Conservation (phyloP, 1,140 invertebrate species). For the Lutraria rhynchaena region DNA sequence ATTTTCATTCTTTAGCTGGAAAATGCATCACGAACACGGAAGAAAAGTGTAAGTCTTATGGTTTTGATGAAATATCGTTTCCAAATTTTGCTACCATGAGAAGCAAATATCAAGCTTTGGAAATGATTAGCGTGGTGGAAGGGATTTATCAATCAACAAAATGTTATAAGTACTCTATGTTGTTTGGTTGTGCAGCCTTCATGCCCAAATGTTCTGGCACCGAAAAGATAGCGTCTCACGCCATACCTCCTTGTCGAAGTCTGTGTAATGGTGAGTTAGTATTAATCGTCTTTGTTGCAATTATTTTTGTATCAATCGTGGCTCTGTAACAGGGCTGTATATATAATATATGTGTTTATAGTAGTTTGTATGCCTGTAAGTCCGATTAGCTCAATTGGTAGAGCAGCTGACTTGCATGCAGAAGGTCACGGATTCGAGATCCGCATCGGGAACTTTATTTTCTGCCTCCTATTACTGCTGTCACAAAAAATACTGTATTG, state of each 20-base stretch:
- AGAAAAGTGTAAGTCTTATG: slow-evolving; percentile 61
- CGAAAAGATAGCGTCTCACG: slow-evolving; percentile 61
- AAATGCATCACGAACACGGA: slow-evolving; percentile 61
- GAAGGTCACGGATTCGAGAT: too few species aligned
- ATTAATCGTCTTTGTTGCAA: too few species aligned
- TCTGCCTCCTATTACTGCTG: too few species aligned
- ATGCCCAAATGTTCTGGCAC: slow-evolving; percentile 73
- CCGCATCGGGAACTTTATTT: too few species aligned
- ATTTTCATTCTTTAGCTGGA: slow-evolving; percentile 68
- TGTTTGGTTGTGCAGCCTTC: slow-evolving; percentile 72
- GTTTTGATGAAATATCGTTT: slow-evolving; percentile 68
- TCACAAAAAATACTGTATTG: too few species aligned
- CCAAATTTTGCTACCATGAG: slow-evolving; percentile 70
- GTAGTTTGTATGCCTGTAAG: too few species aligned
- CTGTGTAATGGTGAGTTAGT: slow-evolving; percentile 75
- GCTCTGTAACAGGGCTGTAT: too few species aligned
- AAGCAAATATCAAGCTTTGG: slow-evolving; percentile 43
- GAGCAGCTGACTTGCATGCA: too few species aligned
- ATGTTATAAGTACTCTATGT: slow-evolving; percentile 71
- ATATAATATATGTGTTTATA: too few species aligned
- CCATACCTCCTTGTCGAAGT: slow-evolving; percentile 76
- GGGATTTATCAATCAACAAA: slow-evolving; percentile 64
- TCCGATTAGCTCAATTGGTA: too few species aligned
- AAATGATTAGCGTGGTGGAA: slow-evolving; percentile 58
- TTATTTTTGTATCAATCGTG: too few species aligned